Conservation (phyloP, 1,140 invertebrate species). For the Aphelinus atriplicis region DNA sequence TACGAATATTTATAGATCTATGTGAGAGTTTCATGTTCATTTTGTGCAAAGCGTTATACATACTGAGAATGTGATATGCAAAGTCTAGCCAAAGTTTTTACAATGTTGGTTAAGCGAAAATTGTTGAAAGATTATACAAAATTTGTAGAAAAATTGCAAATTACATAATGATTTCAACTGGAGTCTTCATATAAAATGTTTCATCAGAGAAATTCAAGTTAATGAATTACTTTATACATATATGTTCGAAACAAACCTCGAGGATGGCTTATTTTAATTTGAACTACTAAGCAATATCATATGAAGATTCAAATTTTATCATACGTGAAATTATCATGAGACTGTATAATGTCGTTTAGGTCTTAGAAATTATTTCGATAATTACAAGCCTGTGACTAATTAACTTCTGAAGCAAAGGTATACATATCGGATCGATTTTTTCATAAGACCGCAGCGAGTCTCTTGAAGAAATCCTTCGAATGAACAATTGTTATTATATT, state of each 20-base stretch:
- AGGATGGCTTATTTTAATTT: not conserved
- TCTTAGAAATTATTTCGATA: too few species aligned
- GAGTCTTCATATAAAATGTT: constrained; percentile 18
- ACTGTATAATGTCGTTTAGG: too few species aligned
- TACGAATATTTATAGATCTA: constrained; percentile 22
- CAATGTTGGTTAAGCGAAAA: constrained; percentile 12
- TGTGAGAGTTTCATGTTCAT: constrained; percentile 13
- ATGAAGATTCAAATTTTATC: too few species aligned
- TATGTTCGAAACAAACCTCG: not conserved
- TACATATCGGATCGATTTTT: too few species aligned
- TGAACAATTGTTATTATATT: too few species aligned
- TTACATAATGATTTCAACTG: not conserved
- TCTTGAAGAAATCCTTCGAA: too few species aligned
- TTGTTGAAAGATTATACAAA: constrained; percentile 15
- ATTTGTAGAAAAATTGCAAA: constrained; percentile 35
- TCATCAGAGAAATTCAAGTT: constrained; percentile 10
- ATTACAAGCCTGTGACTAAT: too few species aligned
- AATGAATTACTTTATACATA: not conserved
- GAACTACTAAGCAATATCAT: too few species aligned
- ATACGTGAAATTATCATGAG: too few species aligned
- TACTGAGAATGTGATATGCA: not conserved
- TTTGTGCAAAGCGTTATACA: constrained; percentile 10
- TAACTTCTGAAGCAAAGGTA: too few species aligned
- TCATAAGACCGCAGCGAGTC: too few species aligned
- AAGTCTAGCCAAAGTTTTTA: constrained; percentile 7